Base-by-base conservation (phyloP, 1,140 invertebrate genomes). In the Drosophila pectinifera region DNA sequence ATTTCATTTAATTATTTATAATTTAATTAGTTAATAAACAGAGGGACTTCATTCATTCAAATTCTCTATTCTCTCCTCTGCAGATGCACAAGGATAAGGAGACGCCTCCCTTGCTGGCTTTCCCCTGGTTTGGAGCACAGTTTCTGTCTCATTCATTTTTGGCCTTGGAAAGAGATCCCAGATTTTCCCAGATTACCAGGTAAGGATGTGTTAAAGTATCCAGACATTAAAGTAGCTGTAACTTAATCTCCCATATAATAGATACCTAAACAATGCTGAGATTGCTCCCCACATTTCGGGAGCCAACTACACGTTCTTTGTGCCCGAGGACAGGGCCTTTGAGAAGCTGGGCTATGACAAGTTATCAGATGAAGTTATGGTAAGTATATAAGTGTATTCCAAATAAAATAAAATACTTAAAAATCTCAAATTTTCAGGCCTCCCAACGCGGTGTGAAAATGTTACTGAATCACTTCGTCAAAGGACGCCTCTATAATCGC, bases 271-370 rank as follows among this genome's bases (percentile, higher is more conserved):
- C 80, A 91, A 94, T 54, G 94, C 94, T 7, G 94, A 95, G 85
- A 90, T 95, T 14, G 94, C 94, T 6, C 93, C 93, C 4, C 93
- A 94, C 70, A 93, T 95, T 51, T 93, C 93, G 5, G 94, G 94
- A 8, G 93, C 93, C 65, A 94, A 94, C 48, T 95, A 95, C 85
- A 95, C 94, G 1, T 95, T 95, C 79, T 95, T 95, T 79, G 94
- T 95, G 51, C 94, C 94, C 4, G 93, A 91, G 10, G 94, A 95
- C 85, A 91, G 91, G 5, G 94, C 94, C n/a, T 94, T 95, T 68
- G 93, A 94, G 70, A 91, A 93, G 56, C 72, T 93, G 18, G 93
- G 94, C 26, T 92, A 94, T 26, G 93, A 94, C 62, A 90, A 93
- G 63, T 93, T 94, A 64, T 93, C 94, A 4, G 94, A 95, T 78